These are phyloP conservation scores for Adelosebastes latens DNA, from an alignment of 2,797 vertebrate genomes.

Conservation along the genomic window DNA sequence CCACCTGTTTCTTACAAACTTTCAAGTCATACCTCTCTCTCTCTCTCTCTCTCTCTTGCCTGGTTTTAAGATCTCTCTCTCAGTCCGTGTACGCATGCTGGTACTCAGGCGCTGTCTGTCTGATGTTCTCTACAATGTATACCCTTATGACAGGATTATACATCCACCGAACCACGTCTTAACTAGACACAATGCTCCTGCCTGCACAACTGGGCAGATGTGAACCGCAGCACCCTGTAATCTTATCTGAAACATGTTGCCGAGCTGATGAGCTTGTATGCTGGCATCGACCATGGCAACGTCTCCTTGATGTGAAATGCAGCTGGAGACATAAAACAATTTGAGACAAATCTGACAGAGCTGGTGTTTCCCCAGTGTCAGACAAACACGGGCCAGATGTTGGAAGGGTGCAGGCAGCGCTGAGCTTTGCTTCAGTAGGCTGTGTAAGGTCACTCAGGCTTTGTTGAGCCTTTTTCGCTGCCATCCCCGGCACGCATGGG, in stretches of 20 bases:
- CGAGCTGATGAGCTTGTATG: slow-evolving; percentile 58
- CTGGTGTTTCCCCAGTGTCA: slow-evolving; percentile 25
- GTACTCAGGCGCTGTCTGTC: slow-evolving; percentile 68
- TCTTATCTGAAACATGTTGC: slow-evolving; percentile 69
- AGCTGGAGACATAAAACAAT: slow-evolving; percentile 53
- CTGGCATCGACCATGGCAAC: slow-evolving; percentile 44
- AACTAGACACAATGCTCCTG: slow-evolving; percentile 63
- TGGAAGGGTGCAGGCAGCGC: not conserved
- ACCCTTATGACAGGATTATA: slow-evolving; percentile 67
- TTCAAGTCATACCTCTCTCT: slow-evolving; percentile 50
- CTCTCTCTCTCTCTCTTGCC: not conserved
- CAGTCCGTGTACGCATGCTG: slow-evolving; percentile 61
- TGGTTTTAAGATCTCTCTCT: slow-evolving; percentile 26
- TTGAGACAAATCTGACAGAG: slow-evolving; percentile 23
- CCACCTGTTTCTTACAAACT: slow-evolving; percentile 71
- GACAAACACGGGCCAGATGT: slow-evolving; percentile 36
- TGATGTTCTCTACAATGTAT: slow-evolving; percentile 58
- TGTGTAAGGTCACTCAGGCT: not conserved
- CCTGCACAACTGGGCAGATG: slow-evolving; percentile 46
- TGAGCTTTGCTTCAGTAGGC: not conserved
- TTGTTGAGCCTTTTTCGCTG: slow-evolving; percentile 21
- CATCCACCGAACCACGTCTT: slow-evolving; percentile 34
- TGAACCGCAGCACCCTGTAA: slow-evolving; percentile 52
- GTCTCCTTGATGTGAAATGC: slow-evolving; percentile 57
- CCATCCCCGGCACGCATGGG: not conserved